Base-by-base conservation (phyloP, 1,140 invertebrate species). In the Helicoverpa zea region DNA sequence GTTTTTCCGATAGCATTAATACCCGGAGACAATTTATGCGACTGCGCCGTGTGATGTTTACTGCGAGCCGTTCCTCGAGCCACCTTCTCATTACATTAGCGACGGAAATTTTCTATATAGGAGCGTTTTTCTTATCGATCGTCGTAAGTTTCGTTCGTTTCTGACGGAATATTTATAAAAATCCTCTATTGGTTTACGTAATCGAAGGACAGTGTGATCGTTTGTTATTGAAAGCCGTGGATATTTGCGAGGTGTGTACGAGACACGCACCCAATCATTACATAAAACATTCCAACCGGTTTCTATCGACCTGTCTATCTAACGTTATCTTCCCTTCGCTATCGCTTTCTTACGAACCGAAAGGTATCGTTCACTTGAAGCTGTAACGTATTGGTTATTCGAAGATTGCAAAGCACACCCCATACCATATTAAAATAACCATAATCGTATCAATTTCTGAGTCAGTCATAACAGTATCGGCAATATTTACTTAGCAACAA, bases 171-270 rank as follows among this genome's bases (percentile, higher is more conserved):
- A 88, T 90, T 90, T 88, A 88, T 87, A 87, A 92, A 72, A 90
- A 87, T 89, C 84, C 80, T 86, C 75, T 84, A 74, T 81, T 58
- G 85, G 89, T 93, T 93, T 93, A 93, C 90, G 91, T 91, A 91
- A 93, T 84, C 87, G 86, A 84, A 87, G 88, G 87, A 86, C 83
- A 75, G 72, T 81, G 70, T 81, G 75, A 82, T 83, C 72, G 86
- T 84, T 89, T 91, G 87, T 88, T 90, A 84, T 85, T 84, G 74
- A 81, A 76, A 83, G 81, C 70, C 82, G 70, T 61, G 82, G 56
- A 81, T 86, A 87, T 86, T 83, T 79, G 49, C 29, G 72, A 86
- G 86, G 84, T 83, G 84, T 78, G 84, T 72, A 82, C 70, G 81
- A 52, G 68, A 74, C 81, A 68, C 72, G 73, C 73, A 80, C 72